Base-by-base conservation (phyloP, 1,140 invertebrate species). In the Zaprionus ghesquierei region DNA sequence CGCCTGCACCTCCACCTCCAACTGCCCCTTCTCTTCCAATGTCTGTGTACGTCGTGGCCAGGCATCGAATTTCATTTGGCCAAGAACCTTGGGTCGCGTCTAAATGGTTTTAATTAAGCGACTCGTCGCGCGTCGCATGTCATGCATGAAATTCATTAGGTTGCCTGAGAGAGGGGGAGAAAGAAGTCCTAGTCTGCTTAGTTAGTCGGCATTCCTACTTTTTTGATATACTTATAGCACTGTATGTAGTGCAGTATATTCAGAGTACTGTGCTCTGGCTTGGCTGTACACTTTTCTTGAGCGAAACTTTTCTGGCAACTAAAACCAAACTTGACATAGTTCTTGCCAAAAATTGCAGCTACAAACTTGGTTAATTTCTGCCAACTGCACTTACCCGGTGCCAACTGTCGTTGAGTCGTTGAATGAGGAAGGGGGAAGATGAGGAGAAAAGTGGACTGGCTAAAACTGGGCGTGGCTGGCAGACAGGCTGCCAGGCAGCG, bases 271-370 rank as follows among this genome's bases (percentile, higher is more conserved):
- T 46, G 8, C 41, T 29, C 44, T 18, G 15, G 46, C 8, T 33
- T 10, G 33, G 58, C 38, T 53, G 56, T 72, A 69, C 35, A 73
- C 74, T 89, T 89, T 87, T 79, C 84, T 89, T 89, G 89, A 79
- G 84, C 80, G 66, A 84, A 87, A 84, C 69, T 87, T 87, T 87
- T 69, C 84, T 82, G 80, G 79, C 79, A 87, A 87, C 84, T 87
- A 87, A 87, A 87, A 89, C 84, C 84, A 87, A 89, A 89, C 84
- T 89, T 89, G 84, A 89, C 84, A 89, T 89, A 89, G 79, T 89
- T 89, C 53, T 84, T 61, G 74, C 70, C 84, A 89, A 89, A 87
- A 89, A 89, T 89, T 87, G 84, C 84, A 84, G 79, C 84, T 89
- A 84, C 87, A 89, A 89, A 89, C 84, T 89, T 89, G 79, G 84